Conservation (phyloP, 2,888 invertebrate species). For the Drosophila austrosaltans region DNA sequence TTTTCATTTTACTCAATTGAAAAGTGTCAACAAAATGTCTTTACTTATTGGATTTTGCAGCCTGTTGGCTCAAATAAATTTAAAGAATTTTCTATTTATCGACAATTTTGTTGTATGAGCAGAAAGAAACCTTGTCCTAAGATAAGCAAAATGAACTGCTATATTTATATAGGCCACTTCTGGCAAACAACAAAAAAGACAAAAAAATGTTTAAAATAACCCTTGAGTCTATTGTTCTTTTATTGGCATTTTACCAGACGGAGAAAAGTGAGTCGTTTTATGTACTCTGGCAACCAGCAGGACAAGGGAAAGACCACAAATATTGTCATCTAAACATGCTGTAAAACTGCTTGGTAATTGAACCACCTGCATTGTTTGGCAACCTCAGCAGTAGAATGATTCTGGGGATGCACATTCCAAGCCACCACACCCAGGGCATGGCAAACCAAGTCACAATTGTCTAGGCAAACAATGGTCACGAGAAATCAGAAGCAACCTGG, state of each 20-base stretch:
- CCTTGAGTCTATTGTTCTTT: constrained; percentile 15
- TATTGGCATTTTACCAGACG: constrained; percentile 22
- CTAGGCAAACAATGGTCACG: constrained; percentile 51
- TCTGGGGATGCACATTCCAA: constrained; percentile 49
- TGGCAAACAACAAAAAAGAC: neutral
- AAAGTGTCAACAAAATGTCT: no score
- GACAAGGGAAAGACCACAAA: constrained; percentile 27
- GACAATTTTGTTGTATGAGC: neutral
- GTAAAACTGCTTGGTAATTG: constrained; percentile 50
- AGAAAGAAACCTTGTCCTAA: neutral
- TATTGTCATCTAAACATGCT: constrained; percentile 39
- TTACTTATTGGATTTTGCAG: neutral
- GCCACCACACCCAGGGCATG: constrained; percentile 14
- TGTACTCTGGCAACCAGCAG: constrained; percentile 17
- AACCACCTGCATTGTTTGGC: constrained; percentile 50
- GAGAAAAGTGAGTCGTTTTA: constrained; percentile 7
- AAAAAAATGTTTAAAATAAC: constrained; percentile 3
- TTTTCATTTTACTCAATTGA: no score
- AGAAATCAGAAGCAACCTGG: constrained; percentile 23
- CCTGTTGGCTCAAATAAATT: neutral
- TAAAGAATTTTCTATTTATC: neutral
- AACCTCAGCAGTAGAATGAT: constrained; percentile 20
- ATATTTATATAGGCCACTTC: neutral
- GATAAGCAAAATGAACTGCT: neutral
- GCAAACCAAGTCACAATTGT: constrained; percentile 46